phyloP scores from a whole-genome alignment of 2,888 invertebrate species.

The Clivina fossor region DNA sequence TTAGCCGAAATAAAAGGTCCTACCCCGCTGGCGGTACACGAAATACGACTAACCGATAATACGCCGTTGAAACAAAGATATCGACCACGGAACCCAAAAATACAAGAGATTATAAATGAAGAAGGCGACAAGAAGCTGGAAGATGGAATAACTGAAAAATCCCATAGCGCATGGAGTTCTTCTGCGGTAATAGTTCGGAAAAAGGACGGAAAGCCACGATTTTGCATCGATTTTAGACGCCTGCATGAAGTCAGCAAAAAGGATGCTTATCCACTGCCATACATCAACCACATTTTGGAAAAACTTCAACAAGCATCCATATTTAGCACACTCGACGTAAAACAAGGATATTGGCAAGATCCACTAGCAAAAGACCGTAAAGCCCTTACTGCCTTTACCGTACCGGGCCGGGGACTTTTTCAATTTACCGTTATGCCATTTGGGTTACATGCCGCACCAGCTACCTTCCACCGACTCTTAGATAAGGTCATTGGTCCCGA shows the following conservation, averaged over 20 bases:
- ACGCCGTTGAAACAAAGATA: conserved; percentile 31
- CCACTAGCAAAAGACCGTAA: conserved; percentile 28
- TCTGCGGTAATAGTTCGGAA: conserved; percentile 34
- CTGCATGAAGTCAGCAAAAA: conserved; percentile 37
- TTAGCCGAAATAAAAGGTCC: background rate
- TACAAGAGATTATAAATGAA: conserved; percentile 22
- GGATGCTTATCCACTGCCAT: conserved; percentile 41
- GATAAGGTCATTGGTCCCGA: conserved; percentile 43
- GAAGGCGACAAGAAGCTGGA: conserved; percentile 33
- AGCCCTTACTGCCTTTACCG: conserved; percentile 39
- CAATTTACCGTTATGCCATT: conserved; percentile 45
- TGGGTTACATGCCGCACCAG: conserved; percentile 43
- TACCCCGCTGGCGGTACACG: background rate
- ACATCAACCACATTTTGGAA: conserved; percentile 41
- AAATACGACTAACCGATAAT: background rate
- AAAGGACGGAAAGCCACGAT: conserved; percentile 33
- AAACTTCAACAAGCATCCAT: conserved; percentile 40
- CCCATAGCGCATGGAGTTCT: conserved; percentile 35
- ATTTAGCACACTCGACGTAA: conserved; percentile 40
- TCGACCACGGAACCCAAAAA: conserved; percentile 31
- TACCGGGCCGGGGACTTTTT: conserved; percentile 42
- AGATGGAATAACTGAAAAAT: conserved; percentile 35
- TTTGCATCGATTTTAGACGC: conserved; percentile 41
- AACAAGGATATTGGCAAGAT: conserved; percentile 45
- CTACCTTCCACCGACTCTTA: conserved; percentile 43